Evolutionary conservation across 2,113 vertebrate genomes (phyloP).

Genomic region (Danionella cerebrum): DNA sequence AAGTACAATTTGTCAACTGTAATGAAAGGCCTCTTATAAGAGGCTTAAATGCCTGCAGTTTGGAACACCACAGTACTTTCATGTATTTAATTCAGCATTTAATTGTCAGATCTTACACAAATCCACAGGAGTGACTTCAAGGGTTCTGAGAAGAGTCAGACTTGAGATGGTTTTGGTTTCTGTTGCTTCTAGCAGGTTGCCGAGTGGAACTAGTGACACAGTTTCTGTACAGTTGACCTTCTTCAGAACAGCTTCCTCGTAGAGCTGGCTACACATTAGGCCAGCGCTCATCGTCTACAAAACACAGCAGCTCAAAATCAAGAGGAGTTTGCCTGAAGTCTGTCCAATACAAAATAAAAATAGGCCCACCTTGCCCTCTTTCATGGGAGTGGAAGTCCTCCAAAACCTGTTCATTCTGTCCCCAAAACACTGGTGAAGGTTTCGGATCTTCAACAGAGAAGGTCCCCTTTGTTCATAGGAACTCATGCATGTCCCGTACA

Average conservation of each 20-base stretch:
- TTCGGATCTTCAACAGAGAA: conserved; percentile 63
- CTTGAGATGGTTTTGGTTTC: conserved; percentile 56
- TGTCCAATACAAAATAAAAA: background rate
- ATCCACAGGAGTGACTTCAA: conserved; percentile 41
- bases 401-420: conserved; percentile 56
- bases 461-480: conserved; percentile 63
- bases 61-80: too few relatives aligned
- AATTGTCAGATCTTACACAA: conserved; percentile 45
- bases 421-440: conserved; percentile 66
- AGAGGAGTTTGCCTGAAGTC: background rate
- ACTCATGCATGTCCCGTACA: conserved; percentile 72
- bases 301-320: background rate
- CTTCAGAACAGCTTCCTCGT: conserved; percentile 51
- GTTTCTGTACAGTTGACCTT: conserved; percentile 67
- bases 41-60: too few relatives aligned
- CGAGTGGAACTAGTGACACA: conserved; percentile 45
- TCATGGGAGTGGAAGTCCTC: conserved; percentile 60
- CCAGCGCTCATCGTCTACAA: conserved; percentile 53
- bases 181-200: conserved; percentile 37
- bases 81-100: too few relatives aligned
- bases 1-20: too few relatives aligned
- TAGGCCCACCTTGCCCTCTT: conserved; percentile 57
- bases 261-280: conserved; percentile 54
- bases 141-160: conserved; percentile 57
- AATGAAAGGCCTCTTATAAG: too few relatives aligned